These are phyloP conservation scores for Nematolebias whitei DNA, from an alignment of 2,113 vertebrate genomes.

Conservation along the genomic window DNA sequence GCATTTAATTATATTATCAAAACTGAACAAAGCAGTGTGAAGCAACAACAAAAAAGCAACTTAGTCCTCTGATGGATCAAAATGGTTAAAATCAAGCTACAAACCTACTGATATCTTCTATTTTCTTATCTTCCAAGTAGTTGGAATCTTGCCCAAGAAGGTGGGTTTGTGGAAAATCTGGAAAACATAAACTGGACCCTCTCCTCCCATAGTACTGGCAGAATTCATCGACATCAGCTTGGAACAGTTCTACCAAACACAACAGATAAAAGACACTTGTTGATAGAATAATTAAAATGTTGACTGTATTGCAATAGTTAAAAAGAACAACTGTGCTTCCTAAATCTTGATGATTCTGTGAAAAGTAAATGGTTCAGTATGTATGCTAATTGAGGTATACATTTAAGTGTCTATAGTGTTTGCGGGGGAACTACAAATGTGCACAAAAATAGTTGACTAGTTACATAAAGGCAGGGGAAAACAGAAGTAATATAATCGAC, in stretches of 20 bases:
- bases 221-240: constrained; percentile 96
- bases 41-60: too few relatives aligned
- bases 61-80: constrained; percentile 37
- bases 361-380: not conserved
- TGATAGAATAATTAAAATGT: not conserved
- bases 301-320: not conserved
- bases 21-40: too few relatives aligned
- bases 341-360: too few relatives aligned
- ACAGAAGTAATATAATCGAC: constrained; percentile 32
- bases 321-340: too few relatives aligned
- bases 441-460: not conserved
- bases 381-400: not conserved
- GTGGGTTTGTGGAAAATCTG: constrained; percentile 97
- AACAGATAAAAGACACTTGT: constrained; percentile 68
- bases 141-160: constrained; percentile 92
- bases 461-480: constrained; percentile 14
- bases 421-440: not conserved
- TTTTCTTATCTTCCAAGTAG: constrained; percentile 95
- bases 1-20: too few relatives aligned
- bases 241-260: constrained; percentile 90
- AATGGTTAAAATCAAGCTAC: constrained; percentile 81
- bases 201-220: constrained; percentile 94
- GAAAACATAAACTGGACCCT: constrained; percentile 92
- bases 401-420: not conserved
- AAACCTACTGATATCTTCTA: constrained; percentile 95